phyloP scores from a whole-genome alignment of 2,888 invertebrate genomes.

The Prostheceraeus crozeri region DNA sequence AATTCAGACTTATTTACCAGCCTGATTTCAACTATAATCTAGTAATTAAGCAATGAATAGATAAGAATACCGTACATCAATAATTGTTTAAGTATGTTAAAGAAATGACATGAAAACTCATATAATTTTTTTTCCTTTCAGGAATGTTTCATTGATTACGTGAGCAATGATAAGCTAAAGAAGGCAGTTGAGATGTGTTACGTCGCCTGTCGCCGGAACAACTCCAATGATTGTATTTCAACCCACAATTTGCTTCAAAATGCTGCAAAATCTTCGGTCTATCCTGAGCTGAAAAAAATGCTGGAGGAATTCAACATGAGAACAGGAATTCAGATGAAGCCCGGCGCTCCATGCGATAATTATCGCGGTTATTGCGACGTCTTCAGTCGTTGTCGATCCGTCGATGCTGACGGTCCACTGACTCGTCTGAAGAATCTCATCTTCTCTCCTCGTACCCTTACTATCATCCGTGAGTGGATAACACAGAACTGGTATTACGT shows the following conservation, averaged over 20 bases:
- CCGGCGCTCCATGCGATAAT: slow-evolving; percentile 96
- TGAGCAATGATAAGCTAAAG: background rate
- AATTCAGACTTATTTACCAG: too few relatives aligned
- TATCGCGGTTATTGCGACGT: slow-evolving; percentile 98
- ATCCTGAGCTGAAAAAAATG: too few relatives aligned
- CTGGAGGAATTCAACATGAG: too few relatives aligned
- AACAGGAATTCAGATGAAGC: slow-evolving; percentile 65
- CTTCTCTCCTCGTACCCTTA: slow-evolving; percentile 78
- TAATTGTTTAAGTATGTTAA: too few relatives aligned
- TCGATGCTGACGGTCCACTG: slow-evolving; percentile 95
- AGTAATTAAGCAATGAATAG: too few relatives aligned
- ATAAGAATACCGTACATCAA: too few relatives aligned
- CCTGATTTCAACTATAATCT: too few relatives aligned
- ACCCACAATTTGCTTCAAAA: too few relatives aligned
- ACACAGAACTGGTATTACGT: slow-evolving; percentile 64
- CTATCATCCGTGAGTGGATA: slow-evolving; percentile 82
- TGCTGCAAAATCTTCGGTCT: too few relatives aligned
- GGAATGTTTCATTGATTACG: background rate
- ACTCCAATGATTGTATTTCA: slow-evolving; percentile 32
- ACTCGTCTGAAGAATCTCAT: slow-evolving; percentile 89
- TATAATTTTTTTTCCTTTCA: background rate
- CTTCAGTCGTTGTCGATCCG: slow-evolving; percentile 92
- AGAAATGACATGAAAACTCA: too few relatives aligned
- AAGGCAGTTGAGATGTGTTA: slow-evolving; percentile 41
- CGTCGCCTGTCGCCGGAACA: slow-evolving; percentile 37